phyloP scores from a whole-genome alignment of 2,797 vertebrate species.

The Oceanodroma leucorhoa region DNA sequence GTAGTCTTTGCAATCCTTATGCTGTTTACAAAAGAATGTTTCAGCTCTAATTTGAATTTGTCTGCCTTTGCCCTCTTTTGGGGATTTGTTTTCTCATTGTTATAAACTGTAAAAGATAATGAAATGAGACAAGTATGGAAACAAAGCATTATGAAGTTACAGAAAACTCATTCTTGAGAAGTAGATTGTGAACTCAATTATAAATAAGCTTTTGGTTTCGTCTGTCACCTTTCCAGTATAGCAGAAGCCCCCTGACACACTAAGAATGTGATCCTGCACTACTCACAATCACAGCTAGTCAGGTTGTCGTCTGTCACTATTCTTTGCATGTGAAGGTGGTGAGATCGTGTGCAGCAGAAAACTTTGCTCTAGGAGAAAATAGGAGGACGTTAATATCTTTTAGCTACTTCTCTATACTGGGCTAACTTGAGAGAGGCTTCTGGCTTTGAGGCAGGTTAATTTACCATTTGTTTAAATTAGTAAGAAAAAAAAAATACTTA shows the following conservation, averaged over 20 bases:
- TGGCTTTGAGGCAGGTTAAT: not conserved
- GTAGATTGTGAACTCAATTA: not conserved
- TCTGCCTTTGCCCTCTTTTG: not conserved
- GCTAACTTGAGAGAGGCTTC: not conserved
- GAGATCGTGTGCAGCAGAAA: not conserved
- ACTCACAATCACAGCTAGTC: not conserved
- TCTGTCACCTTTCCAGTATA: not conserved
- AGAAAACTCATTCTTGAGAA: not conserved
- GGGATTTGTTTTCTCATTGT: not conserved
- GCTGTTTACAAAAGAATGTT: not conserved
- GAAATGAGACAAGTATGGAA: not conserved
- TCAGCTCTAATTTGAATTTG: not conserved
- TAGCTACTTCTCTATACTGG: not conserved
- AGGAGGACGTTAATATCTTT: not conserved
- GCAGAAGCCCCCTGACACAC: not conserved
- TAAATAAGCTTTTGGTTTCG: not conserved
- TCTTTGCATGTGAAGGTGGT: not conserved
- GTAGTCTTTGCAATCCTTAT: not conserved
- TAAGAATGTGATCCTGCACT: not conserved
- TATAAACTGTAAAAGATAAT: not conserved
- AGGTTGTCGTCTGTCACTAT: not conserved
- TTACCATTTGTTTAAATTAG: not conserved
- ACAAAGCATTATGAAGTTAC: not conserved
- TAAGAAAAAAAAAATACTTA: not conserved
- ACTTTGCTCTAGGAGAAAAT: not conserved